Evolutionary conservation across 2,888 invertebrate genomes (phyloP).

Genomic region (Marasmarcha lunaedactyla): DNA sequence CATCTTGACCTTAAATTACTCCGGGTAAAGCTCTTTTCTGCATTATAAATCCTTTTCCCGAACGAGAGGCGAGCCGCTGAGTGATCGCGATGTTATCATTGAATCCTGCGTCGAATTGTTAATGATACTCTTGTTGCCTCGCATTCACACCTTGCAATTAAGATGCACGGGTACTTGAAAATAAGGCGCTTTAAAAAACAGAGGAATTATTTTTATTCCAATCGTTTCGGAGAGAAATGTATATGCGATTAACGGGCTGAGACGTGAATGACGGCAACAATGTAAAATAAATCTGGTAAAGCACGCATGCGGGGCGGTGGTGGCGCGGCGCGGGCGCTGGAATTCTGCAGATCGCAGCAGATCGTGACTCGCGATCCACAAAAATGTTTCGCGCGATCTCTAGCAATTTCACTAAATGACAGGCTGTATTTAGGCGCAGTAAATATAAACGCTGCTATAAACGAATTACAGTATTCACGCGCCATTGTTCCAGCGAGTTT

Average conservation of each 20-base stretch:
- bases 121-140: slow-evolving; percentile 30
- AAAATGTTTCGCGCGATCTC: slow-evolving; percentile 1
- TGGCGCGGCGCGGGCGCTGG: not conserved
- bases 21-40: too few relatives aligned
- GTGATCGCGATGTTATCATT: slow-evolving; percentile 35
- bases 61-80: slow-evolving; percentile 31
- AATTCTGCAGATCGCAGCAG: not conserved
- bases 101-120: slow-evolving; percentile 46
- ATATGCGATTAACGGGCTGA: too few relatives aligned
- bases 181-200: too few relatives aligned
- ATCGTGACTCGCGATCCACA: not conserved
- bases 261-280: too few relatives aligned
- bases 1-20: not conserved
- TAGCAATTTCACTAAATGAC: slow-evolving; percentile 5
- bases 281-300: too few relatives aligned
- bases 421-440: slow-evolving; percentile 17
- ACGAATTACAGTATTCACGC: slow-evolving; percentile 16
- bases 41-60: slow-evolving; percentile 42
- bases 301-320: not conserved
- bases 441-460: slow-evolving; percentile 20
- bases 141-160: too few relatives aligned
- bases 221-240: too few relatives aligned
- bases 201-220: too few relatives aligned
- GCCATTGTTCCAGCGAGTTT: slow-evolving; percentile 14
- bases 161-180: too few relatives aligned